phyloP scores from a whole-genome alignment of 2,888 invertebrate genomes.

The Crossocerus cetratus region DNA sequence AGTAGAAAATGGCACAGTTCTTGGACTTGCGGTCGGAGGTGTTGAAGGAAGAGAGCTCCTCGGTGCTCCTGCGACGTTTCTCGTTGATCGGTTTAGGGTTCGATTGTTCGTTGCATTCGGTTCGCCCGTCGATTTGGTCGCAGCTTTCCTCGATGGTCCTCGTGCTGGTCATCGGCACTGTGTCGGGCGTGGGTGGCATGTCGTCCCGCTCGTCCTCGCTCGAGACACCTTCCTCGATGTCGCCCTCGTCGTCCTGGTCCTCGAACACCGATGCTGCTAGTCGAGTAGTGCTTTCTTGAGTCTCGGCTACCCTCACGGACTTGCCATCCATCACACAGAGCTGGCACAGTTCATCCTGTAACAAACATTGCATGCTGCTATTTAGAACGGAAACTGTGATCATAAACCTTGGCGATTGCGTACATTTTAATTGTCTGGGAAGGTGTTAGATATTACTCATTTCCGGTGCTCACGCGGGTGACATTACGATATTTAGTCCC shows the following conservation, averaged over 20 bases:
- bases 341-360: slow-evolving; percentile 74
- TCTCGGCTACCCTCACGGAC: slow-evolving; percentile 50
- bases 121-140: slow-evolving; percentile 68
- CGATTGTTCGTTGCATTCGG: slow-evolving; percentile 42
- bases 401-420: slow-evolving; percentile 1
- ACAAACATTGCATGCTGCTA: slow-evolving; percentile 1
- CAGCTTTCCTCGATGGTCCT: slow-evolving; percentile 61
- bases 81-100: slow-evolving; percentile 30
- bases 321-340: slow-evolving; percentile 72
- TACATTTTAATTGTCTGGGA: background rate
- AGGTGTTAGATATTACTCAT: background rate
- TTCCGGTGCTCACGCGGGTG: too few species aligned
- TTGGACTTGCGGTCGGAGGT: slow-evolving; percentile 87
- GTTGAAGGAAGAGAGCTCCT: slow-evolving; percentile 68
- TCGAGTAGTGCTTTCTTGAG: slow-evolving; percentile 42
- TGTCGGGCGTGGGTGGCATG: slow-evolving; percentile 73
- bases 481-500: too few species aligned
- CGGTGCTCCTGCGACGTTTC: slow-evolving; percentile 63
- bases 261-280: slow-evolving; percentile 48
- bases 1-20: slow-evolving; percentile 91
- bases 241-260: slow-evolving; percentile 69
- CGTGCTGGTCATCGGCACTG: slow-evolving; percentile 63
- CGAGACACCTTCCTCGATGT: slow-evolving; percentile 65
- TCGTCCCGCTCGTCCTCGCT: slow-evolving; percentile 66
- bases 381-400: background rate